phyloP scores from a whole-genome alignment of 2,797 vertebrate genomes.

The Pelodytes ibericus region DNA sequence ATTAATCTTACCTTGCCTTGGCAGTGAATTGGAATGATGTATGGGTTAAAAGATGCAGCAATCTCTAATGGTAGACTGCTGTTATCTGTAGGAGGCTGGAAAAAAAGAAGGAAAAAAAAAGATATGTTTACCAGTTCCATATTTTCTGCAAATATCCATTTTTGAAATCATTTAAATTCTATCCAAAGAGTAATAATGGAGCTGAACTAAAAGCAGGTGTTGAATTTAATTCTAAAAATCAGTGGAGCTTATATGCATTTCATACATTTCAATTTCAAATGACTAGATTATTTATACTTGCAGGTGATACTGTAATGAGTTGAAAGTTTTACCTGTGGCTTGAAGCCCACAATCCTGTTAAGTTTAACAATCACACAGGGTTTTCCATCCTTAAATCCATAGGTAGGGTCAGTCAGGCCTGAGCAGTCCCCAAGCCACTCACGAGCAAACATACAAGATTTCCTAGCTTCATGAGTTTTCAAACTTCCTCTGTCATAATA shows the following conservation, averaged over 20 bases:
- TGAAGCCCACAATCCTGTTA: conserved; percentile 91
- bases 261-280: no score
- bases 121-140: no score
- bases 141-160: no score
- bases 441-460: conserved; percentile 81
- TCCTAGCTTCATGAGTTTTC: conserved; percentile 59
- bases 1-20: conserved; percentile 79
- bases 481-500: conserved; percentile 74
- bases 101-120: conserved; percentile 1
- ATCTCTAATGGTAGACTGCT: conserved; percentile 63
- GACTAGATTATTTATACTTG: no score
- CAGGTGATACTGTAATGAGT: not conserved
- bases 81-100: conserved; percentile 77
- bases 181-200: no score
- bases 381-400: conserved; percentile 81
- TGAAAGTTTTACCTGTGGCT: conserved; percentile 78
- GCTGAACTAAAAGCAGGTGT: not conserved
- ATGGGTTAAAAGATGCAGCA: conserved; percentile 54
- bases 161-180: no score
- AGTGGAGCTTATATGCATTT: no score
- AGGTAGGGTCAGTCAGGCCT: conserved; percentile 69
- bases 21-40: conserved; percentile 86
- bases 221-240: no score
- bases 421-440: conserved; percentile 81
- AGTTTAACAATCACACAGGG: conserved; percentile 93